Evolutionary conservation across 2,797 vertebrate genomes (phyloP), one percentile per base, ranked within the genome.

Genomic region (Enteromius afrohamiltoni): DNA sequence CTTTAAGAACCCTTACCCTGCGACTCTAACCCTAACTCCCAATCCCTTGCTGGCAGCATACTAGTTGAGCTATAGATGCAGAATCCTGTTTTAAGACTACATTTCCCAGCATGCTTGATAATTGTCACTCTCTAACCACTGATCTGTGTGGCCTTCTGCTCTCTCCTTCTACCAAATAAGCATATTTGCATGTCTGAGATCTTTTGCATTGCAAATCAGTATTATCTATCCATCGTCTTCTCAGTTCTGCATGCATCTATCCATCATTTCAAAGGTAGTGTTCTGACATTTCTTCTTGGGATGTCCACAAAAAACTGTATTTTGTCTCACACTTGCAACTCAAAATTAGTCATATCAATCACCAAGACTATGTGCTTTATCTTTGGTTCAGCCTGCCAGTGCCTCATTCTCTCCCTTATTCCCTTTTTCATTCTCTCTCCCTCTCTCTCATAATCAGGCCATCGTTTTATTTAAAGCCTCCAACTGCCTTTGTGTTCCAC

Each of bases 381-480:
- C 21, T 78, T 40, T 31, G 75, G 53, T 34, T n/a, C 51, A 70
- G 75, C 37, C 7, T 68, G 51, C 19, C 19, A 60, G 26, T 83
- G 51, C 53, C 69, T 85, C 21, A 34, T 51, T 83, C 81, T 78
- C 51, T 71, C 21, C 47, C 53, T 75, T 51, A 70, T 34, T 69
- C 21, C 65, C 42, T 74, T 68, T 80, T 4, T 53, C 51, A 60
- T 60, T 82, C 68, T 80, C 34, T 58, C 23, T 51, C 49, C 68
- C 40, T 53, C 73, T 51, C 65, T 69, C 80, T 86, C 81, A 85
- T 90, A 95, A 95, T 93, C 93, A 95, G 94, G 94, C 85, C 94
- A 94, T 89, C 21, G 88, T 90, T 95, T 94, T 95, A 95, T 95
- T 95, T 95, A 93, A 94, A 95, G 92, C 89, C 90, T 91, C 87